Conservation (phyloP, 2,888 invertebrate species). For the Macrosiphum euphorbiae region DNA sequence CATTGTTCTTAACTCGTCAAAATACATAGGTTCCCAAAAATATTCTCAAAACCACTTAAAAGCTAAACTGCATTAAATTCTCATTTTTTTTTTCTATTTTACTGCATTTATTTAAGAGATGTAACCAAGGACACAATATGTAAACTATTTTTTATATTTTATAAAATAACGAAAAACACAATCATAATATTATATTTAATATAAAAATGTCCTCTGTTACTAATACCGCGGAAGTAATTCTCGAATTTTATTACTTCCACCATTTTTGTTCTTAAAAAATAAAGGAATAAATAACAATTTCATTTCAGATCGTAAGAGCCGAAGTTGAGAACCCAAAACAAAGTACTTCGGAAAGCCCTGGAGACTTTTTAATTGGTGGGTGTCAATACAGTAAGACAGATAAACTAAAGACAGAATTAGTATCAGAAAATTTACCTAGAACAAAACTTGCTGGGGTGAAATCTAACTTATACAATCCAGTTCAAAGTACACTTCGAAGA, state of each 20-base stretch:
- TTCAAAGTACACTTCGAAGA: background rate
- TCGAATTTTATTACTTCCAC: background rate
- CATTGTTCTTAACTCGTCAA: too few species aligned
- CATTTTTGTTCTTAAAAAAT: background rate
- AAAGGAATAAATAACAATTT: background rate
- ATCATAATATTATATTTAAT: background rate
- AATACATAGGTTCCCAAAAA: too few species aligned
- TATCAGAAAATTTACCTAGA: background rate
- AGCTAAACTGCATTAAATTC: too few species aligned
- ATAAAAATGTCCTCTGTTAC: background rate
- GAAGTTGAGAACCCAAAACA: background rate
- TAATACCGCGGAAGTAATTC: background rate
- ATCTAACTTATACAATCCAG: slow-evolving; percentile 25
- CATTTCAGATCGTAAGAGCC: background rate
- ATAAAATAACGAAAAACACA: background rate
- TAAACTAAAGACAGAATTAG: background rate
- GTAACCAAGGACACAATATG: background rate
- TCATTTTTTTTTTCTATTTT: background rate
- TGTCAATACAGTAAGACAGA: background rate
- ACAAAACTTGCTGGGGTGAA: background rate
- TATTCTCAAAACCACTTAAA: too few species aligned
- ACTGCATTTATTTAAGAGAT: background rate
- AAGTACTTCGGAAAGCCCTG: background rate
- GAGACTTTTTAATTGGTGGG: background rate
- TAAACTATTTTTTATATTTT: background rate